These are phyloP conservation scores for Pollicipes pollicipes DNA, from an alignment of 1,140 invertebrate species.

Conservation along the genomic window DNA sequence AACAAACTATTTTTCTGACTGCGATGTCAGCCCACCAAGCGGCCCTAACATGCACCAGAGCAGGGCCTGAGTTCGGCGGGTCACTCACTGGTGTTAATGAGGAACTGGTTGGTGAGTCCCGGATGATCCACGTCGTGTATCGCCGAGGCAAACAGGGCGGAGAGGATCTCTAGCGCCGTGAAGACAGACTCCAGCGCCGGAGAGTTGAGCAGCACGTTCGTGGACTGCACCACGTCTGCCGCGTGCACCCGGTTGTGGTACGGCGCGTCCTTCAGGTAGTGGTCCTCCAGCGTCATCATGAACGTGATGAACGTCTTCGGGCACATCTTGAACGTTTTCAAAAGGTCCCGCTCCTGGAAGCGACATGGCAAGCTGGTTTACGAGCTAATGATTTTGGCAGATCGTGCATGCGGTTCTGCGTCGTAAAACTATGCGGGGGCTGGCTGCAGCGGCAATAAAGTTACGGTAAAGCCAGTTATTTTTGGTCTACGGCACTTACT, in stretches of 20 bases:
- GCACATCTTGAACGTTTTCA: slow-evolving; percentile 86
- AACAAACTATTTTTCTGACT: too few relatives aligned
- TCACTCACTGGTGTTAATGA: slow-evolving; percentile 78
- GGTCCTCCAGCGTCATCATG: slow-evolving; percentile 92
- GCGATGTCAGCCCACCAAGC: too few relatives aligned
- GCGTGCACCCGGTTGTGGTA: slow-evolving; percentile 97
- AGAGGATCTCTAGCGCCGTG: slow-evolving; percentile 79
- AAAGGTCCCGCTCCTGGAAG: slow-evolving; percentile 62
- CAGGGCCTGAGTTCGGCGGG: too few relatives aligned
- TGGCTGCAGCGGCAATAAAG: background rate
- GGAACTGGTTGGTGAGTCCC: slow-evolving; percentile 91
- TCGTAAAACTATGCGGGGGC: background rate
- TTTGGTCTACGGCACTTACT: too few relatives aligned
- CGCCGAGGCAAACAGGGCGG: slow-evolving; percentile 91
- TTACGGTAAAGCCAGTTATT: too few relatives aligned
- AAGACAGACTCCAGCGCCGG: slow-evolving; percentile 90
- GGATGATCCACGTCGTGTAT: slow-evolving; percentile 98
- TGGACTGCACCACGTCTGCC: slow-evolving; percentile 90
- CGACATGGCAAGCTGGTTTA: too few relatives aligned
- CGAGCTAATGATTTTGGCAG: background rate
- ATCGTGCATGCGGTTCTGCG: background rate
- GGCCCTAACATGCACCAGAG: too few relatives aligned
- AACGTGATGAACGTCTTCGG: slow-evolving; percentile 85
- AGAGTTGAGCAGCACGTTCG: slow-evolving; percentile 81
- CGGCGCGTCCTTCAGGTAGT: slow-evolving; percentile 89